Evolutionary conservation across 53 echinoderm and acorn worm genomes (phyloP), one percentile per base, ranked within the genome.

Genomic region (Holothuria leucospilota): DNA sequence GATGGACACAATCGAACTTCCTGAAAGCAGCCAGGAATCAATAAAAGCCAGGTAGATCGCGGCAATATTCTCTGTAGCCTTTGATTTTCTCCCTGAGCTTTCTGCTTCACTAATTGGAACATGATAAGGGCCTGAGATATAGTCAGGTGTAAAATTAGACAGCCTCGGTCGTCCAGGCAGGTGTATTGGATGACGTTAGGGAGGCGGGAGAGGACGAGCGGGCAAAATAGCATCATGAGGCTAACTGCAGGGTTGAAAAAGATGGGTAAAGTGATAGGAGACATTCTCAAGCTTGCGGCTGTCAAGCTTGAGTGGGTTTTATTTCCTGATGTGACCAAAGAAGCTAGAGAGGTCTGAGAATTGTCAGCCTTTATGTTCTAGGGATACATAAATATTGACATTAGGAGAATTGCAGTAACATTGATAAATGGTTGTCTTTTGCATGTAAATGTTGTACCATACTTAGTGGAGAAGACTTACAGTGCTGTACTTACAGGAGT

Each of bases 91-190:
- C 53, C 49, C 75, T 75, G 75, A 75, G 49, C 75, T 49, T 75
- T 75, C 27, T 27, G 25, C 75, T 75, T 26, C 8, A 20, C 75
- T 75, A 75, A 75, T 75, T 75, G 75, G 75, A 75, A 75, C 75
- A 75, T 75, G 75, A 75, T 75, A 75, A 75, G 51, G 23, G 53
- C 75, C 51, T 52, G 23, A 39, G 75, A 24, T 46, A 46, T 42
- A 52, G 75, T 52, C 75, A 75, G 75, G 75, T 75, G 75, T 75
- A 51, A 75, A 75, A 46, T 75, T 75, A 75, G 52, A 75, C 75
- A 75, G 75, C 75, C 41, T 49, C 39, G 24, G 20, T 14, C 75
- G 10, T 52, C 75, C 21, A 29, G 21, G 75, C 75, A 75, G 75
- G 52, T 75, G 75, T 23, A 46, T 75, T 26, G 49, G 28, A 27